Conservation (phyloP, 2,797 vertebrate species). For the Spinibarbus caldwelli region DNA sequence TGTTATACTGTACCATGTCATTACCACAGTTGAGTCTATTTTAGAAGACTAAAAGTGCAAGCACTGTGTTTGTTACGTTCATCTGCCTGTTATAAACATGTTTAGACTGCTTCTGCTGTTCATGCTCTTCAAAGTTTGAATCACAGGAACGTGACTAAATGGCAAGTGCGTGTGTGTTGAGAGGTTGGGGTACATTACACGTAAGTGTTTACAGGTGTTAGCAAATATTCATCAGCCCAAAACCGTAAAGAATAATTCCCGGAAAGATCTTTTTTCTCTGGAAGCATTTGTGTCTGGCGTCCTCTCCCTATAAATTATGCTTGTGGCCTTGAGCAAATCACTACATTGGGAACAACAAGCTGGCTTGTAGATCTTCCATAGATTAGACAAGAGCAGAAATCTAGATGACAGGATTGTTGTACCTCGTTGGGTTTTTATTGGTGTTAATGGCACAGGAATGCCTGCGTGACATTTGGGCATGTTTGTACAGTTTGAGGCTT, state of each 20-base stretch:
- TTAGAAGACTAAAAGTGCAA: constrained; percentile 71
- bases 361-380: constrained; percentile 48
- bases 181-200: constrained; percentile 74
- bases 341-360: constrained; percentile 54
- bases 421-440: constrained; percentile 38
- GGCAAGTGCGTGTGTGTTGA: constrained; percentile 69
- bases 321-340: constrained; percentile 69
- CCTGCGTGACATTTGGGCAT: constrained; percentile 14
- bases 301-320: constrained; percentile 69
- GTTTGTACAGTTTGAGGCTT: constrained; percentile 51
- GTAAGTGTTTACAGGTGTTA: constrained; percentile 83
- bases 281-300: constrained; percentile 68
- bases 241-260: constrained; percentile 72
- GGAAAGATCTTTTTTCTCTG: constrained; percentile 69
- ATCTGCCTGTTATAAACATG: constrained; percentile 69
- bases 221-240: constrained; percentile 76
- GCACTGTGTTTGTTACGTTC: constrained; percentile 66
- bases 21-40: constrained; percentile 62
- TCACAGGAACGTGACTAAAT: constrained; percentile 80
- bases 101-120: constrained; percentile 79
- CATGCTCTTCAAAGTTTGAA: constrained; percentile 73
- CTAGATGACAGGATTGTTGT: constrained; percentile 41
- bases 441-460: constrained; percentile 14
- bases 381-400: constrained; percentile 39
- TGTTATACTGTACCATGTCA: constrained; percentile 61